phyloP scores from a whole-genome alignment of 1,140 invertebrate genomes.

The Magallana ariakensis region DNA sequence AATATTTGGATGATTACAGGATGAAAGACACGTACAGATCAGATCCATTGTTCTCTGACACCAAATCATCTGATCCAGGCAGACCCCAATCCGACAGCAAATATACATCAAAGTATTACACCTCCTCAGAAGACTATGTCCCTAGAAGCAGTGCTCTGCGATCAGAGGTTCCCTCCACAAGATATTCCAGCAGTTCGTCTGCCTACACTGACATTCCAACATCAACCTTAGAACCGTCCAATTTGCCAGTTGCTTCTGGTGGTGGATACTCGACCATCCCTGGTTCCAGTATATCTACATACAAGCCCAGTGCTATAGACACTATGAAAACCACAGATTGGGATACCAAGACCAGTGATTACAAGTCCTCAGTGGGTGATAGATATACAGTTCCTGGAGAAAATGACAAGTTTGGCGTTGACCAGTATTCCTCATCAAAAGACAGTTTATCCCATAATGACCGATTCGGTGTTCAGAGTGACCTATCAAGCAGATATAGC shows the following conservation, averaged over 20 bases:
- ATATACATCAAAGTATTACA: constrained; percentile 47
- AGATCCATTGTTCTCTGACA: not conserved
- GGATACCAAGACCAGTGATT: not conserved
- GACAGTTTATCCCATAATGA: constrained; percentile 6
- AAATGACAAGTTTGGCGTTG: constrained; percentile 2
- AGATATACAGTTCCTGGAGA: constrained; percentile 20
- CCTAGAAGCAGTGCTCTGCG: not conserved
- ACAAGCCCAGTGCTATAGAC: constrained; percentile 38
- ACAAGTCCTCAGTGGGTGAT: not conserved
- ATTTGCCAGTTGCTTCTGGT: not conserved
- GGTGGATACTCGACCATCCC: not conserved
- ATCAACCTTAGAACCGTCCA: constrained; percentile 29
- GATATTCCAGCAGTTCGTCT: constrained; percentile 22
- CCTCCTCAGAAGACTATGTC: constrained; percentile 4
- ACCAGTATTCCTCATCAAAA: constrained; percentile 10
- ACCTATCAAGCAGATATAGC: not conserved
- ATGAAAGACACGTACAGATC: constrained; percentile 42
- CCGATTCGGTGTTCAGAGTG: not conserved
- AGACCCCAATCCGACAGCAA: constrained; percentile 43
- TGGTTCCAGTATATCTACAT: not conserved
- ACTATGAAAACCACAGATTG: constrained; percentile 12
- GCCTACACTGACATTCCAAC: constrained; percentile 21
- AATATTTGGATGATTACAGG: constrained; percentile 9
- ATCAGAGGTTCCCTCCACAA: constrained; percentile 43
- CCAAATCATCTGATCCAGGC: constrained; percentile 4